Evolutionary conservation across 1,140 invertebrate species (phyloP).

Genomic region (Phocides pigmalion): DNA sequence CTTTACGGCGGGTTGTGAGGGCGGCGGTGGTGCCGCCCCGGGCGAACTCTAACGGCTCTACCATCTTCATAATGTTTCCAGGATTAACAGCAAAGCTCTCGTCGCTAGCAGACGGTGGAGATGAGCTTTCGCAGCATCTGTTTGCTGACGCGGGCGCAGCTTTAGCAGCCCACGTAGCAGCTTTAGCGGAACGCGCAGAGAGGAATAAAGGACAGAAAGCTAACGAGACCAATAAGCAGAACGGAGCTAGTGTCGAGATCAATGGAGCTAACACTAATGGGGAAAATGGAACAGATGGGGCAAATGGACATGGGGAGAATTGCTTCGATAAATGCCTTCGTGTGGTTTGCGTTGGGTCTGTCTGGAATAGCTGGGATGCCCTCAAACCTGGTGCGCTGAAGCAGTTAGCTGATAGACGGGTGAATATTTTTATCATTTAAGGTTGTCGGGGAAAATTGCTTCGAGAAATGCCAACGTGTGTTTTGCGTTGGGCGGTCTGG

Average conservation of each 20-base stretch:
- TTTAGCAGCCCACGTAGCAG: conserved; percentile 90
- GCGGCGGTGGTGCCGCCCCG: no score
- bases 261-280: conserved; percentile 3
- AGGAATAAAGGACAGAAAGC: conserved; percentile 3
- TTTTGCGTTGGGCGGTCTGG: no score
- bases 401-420: conserved; percentile 81
- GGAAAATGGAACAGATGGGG: conserved; percentile 23
- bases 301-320: conserved; percentile 18
- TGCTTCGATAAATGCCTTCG: conserved; percentile 83
- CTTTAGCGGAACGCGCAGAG: conserved; percentile 79
- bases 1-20: no score
- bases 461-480: no score
- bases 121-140: conserved; percentile 88
- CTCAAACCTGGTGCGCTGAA: conserved; percentile 89
- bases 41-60: no score
- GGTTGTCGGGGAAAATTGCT: no score
- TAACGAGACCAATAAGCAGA: conserved; percentile 30
- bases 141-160: conserved; percentile 91
- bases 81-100: conserved; percentile 91
- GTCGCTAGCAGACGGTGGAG: conserved; percentile 87
- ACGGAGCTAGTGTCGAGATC: conserved; percentile 18
- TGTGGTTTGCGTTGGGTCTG: conserved; percentile 96
- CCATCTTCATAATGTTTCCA: conserved; percentile 59
- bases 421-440: conserved; percentile 36
- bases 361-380: conserved; percentile 96